Evolutionary conservation across 2,797 vertebrate species (phyloP).

Genomic region (Poecile montanus): DNA sequence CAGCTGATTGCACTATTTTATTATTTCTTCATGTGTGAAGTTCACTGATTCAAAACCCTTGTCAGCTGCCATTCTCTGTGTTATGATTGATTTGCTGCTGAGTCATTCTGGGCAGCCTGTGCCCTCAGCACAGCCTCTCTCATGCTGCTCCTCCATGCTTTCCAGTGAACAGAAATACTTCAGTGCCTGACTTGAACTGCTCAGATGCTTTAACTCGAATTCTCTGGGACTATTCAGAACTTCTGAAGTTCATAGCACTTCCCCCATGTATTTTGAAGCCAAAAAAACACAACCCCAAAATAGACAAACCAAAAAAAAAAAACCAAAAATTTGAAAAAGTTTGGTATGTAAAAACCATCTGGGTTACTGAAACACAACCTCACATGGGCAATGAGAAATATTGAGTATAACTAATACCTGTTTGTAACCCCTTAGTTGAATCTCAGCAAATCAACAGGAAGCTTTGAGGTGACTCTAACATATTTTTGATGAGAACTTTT

Average conservation of each 20-base stretch:
- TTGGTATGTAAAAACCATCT: background rate
- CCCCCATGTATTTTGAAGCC: background rate
- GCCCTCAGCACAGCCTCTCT: background rate
- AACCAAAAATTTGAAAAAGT: background rate
- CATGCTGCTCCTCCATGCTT: background rate
- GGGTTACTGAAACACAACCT: background rate
- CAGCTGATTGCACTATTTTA: background rate
- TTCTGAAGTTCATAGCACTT: background rate
- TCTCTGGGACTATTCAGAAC: background rate
- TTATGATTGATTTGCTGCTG: background rate
- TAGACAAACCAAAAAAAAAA: background rate
- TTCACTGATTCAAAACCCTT: background rate
- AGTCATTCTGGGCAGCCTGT: background rate
- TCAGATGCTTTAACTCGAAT: background rate
- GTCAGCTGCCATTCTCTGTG: background rate
- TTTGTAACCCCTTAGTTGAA: background rate
- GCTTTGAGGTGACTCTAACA: background rate
- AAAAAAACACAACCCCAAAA: background rate
- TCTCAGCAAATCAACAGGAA: background rate
- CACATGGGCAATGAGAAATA: background rate
- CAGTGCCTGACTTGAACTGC: background rate
- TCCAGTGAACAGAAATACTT: background rate
- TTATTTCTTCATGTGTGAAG: background rate
- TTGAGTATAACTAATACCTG: fast-evolving
- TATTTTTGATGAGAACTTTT: background rate